Conservation (phyloP, 1,140 invertebrate species). For the Lordiphosa clarofinis region DNA sequence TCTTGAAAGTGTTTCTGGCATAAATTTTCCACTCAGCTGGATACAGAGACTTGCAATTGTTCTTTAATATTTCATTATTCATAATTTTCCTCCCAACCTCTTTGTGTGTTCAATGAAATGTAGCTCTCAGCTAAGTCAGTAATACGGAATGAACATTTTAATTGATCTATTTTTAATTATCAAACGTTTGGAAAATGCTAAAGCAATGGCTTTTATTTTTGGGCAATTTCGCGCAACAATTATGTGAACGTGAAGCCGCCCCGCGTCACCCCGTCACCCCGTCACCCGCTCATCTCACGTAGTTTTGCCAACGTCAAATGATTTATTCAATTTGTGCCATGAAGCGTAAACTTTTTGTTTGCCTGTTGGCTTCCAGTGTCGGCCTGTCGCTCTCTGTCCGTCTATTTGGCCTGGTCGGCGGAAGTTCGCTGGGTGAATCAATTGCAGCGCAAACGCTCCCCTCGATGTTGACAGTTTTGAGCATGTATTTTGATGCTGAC, state of each 20-base stretch:
- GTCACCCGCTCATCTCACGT: constrained; percentile 19
- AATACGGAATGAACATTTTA: constrained; percentile 25
- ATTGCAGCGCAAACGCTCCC: constrained; percentile 35
- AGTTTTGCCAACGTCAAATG: constrained; percentile 47
- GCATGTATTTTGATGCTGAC: constrained; percentile 12
- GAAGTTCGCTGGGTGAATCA: constrained; percentile 62
- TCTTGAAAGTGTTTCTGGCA: too few species aligned
- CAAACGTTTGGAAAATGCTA: constrained; percentile 19
- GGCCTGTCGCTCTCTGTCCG: constrained; percentile 1
- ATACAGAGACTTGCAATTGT: too few species aligned
- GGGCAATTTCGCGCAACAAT: constrained; percentile 57
- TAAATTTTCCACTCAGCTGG: too few species aligned
- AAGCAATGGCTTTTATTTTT: constrained; percentile 36
- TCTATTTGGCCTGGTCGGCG: constrained; percentile 21
- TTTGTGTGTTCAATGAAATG: neutral
- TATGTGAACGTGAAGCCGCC: constrained; percentile 44
- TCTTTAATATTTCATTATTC: too few species aligned
- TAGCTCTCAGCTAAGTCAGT: neutral
- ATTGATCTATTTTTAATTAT: constrained; percentile 50
- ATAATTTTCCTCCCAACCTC: too few species aligned
- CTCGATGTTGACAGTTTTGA: constrained; percentile 21
- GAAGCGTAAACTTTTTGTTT: constrained; percentile 74
- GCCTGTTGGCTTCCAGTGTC: constrained; percentile 28
- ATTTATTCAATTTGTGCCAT: constrained; percentile 76
- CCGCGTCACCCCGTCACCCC: neutral